Evolutionary conservation across 1,140 invertebrate genomes (phyloP), one percentile per base, ranked within the genome.

Genomic region (Sesamia nonagrioides): DNA sequence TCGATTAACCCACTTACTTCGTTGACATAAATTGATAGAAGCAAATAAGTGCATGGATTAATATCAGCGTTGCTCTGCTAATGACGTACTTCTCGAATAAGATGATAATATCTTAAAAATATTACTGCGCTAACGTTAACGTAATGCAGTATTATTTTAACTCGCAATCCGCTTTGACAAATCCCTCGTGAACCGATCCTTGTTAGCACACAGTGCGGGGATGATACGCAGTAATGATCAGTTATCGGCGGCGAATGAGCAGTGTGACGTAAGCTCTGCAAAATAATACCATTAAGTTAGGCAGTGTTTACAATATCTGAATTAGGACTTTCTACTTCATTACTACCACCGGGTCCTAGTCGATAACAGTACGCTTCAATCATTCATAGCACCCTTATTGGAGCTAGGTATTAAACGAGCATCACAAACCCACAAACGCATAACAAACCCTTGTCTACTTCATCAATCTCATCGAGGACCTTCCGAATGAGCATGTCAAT

Each of bases 401-500:
- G 21, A 50, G 7, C 42, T 33, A 50, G 7, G 21, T 33, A 52
- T 69, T 52, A 54, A 71, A 37, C 27, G 7, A 54, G n/a, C 52
- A 54, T 54, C 54, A 54, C 54, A 71, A 52, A 71, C 0, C 27
- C 9, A 42, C 9, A 13, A 18, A 66, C 68, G 21, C 27, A 54
- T 71, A 35, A 54, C n/a, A 15, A 2, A 37, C n/a, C 48, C 11
- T 54, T 18, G 37, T 54, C 68, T 13, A 48, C 42, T 69, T 69
- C 45, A 33, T 71, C 68, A 35, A 54, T 71, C 45, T 71, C 21
- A 52, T 52, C 42, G 18, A 50, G 66, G 17, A 27, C 37, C 27
- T 73, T 11, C 21, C 37, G 9, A n/a, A 60, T 60, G 52, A 74
- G 18, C 21, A 40, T 42, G 50, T 74, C 54, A 74, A 74, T 60